Percentiles rank a stretch among this genome's conserved stretches.
These are phyloP conservation scores for Gracilinanus agilis DNA, from an alignment of 2,113 vertebrate genomes.

Conservation along the genomic window DNA sequence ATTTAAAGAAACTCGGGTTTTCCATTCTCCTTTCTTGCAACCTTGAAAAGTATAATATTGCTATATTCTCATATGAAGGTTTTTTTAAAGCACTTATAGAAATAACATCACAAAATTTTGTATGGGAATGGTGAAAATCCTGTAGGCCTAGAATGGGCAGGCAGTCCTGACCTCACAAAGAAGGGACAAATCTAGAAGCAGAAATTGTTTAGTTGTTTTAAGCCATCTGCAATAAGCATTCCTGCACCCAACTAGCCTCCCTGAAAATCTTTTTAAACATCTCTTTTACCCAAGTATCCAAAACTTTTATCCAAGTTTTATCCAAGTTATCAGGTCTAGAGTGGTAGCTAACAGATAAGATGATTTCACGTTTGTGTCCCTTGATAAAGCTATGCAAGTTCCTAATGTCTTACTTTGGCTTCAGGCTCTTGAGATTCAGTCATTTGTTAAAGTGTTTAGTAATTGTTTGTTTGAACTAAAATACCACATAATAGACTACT, in stretches of 20 bases:
- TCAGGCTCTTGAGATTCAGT: slow-evolving; percentile 41
- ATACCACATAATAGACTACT: slow-evolving; percentile 1
- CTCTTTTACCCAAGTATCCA: slow-evolving; percentile 16
- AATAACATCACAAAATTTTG: slow-evolving; percentile 12
- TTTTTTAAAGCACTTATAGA: background rate
- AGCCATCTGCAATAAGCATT: slow-evolving; percentile 45
- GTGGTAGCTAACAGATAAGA: slow-evolving; percentile 18
- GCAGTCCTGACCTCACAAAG: background rate
- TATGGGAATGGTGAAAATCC: slow-evolving; percentile 24
- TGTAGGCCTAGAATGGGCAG: background rate
- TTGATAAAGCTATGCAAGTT: slow-evolving; percentile 4
- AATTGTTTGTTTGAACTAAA: slow-evolving; percentile 44
- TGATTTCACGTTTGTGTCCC: background rate
- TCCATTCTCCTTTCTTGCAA: background rate
- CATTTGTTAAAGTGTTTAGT: slow-evolving; percentile 40
- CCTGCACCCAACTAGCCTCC: slow-evolving; percentile 17
- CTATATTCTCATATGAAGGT: background rate
- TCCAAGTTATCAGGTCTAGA: background rate
- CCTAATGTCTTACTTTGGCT: slow-evolving; percentile 29
- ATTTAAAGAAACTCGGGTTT: background rate
- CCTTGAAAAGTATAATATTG: slow-evolving; percentile 22
- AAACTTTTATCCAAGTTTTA: too few relatives aligned
- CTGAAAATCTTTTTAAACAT: slow-evolving; percentile 22
- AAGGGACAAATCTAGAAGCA: background rate
- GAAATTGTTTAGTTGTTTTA: slow-evolving; percentile 40